Conservation (phyloP, 2,113 vertebrate species). For the Gallinago media region DNA sequence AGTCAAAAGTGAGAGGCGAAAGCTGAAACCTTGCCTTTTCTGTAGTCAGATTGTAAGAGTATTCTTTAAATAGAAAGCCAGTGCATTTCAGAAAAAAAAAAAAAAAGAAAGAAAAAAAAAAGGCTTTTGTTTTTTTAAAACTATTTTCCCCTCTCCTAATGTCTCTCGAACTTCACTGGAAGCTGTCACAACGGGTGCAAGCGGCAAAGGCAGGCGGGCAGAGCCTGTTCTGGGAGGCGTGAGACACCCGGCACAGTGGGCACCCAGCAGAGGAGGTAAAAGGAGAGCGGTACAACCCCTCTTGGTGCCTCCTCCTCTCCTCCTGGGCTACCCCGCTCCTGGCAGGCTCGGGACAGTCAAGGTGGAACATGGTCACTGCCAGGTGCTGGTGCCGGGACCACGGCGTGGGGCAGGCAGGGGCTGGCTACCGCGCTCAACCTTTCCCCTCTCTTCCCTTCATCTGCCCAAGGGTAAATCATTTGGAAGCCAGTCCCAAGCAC, state of each 20-base stretch:
- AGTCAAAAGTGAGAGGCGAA: not conserved
- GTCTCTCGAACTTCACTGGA: not conserved
- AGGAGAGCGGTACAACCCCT: no score
- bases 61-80: not conserved
- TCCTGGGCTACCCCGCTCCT: not conserved
- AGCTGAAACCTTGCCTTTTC: not conserved
- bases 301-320: not conserved
- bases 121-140: not conserved
- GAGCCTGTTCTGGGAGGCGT: not conserved
- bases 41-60: not conserved
- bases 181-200: accelerated
- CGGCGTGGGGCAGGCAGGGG: accelerated
- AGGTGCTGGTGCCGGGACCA: not conserved
- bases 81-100: not conserved
- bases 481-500: not conserved
- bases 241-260: accelerated
- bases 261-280: accelerated
- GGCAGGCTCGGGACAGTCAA: accelerated
- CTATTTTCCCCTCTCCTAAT: accelerated
- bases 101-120: not conserved
- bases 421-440: not conserved
- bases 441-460: not conserved
- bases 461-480: not conserved
- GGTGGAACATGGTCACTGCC: not conserved
- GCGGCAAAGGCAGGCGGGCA: accelerated